Base-by-base conservation (phyloP, 2,797 vertebrate genomes). In the Adelosebastes latens region DNA sequence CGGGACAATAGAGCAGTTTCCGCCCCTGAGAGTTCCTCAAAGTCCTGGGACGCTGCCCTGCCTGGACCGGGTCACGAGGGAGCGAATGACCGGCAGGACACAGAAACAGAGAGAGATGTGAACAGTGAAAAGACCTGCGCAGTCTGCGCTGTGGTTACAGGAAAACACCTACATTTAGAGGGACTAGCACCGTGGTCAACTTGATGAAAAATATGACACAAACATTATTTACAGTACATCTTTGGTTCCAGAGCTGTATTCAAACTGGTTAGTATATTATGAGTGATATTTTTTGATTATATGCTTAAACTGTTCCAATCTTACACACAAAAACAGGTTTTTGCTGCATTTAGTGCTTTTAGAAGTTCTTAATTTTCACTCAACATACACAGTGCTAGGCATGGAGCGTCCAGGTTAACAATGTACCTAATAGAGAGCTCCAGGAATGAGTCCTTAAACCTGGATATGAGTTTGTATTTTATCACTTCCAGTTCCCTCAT, bases 1-100 rank as follows among this genome's bases (percentile, higher is more conserved):
- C 8, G 2, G 68, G 87, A 90, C 87, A 84, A 88, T 80, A 24
- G 88, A 61, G 60, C 49, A 36, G 53, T 78, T 89, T 89, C 82
- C 39, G 27, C 22, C 69, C 63, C 60, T 65, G 59, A 62, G 55
- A 79, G 77, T 87, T 86, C 70, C 42, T 79, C 49, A 82, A 68
- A 77, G 76, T 79, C 62, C 63, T 58, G 55, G 79, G 71, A 72
- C 80, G 25, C 59, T 49, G 73, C 62, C 55, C 72, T 16, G 65
- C 53, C 46, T 27, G 68, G 67, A 79, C 39, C 53, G 8, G 74
- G 79, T 73, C 74, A 25, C 3, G 2, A 66, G 32, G 75, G 60
- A 79, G 74, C 52, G 22, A 55, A 42, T 36, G 73, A 61, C 79
- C 55, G 1, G 14, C 31, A 69, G 64, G 55, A 65, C 78, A 22